Base-by-base conservation (phyloP, 2,797 vertebrate genomes). In the Dendrocincla fuliginosa region DNA sequence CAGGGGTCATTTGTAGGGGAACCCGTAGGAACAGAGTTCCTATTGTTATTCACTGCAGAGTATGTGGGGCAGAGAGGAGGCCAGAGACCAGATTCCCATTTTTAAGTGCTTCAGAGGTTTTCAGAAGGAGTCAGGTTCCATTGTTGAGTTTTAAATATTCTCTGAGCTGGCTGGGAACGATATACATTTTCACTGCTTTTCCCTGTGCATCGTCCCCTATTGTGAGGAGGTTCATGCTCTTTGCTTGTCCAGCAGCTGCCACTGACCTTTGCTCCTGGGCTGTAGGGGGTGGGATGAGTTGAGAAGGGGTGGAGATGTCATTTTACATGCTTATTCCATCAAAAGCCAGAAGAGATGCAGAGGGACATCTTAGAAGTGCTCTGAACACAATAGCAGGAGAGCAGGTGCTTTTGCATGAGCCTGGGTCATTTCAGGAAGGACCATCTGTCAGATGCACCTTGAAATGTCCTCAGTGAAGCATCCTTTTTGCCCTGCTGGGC, bases 41-140 rank as follows among this genome's bases (percentile, higher is more conserved):
- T 87, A 89, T 84, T 95, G 95, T 93, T 92, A 63, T 10, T 13
- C 3, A 3, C 27, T 79, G 91, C 61, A 23, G 88, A 59, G 59
- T 63, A 63, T 52, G 44, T 46, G 70, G 59, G 84, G 77, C 0
- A 76, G 80, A 77, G 93, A 87, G 73, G 79, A 76, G 85, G 59
- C 0, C 14, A 90, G 92, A 90, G 70, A 90, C 81, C 24, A 47
- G 81, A 92, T 89, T 90, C 87, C 61, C 65, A 11, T 91, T 93
- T 95, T 74, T 83, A 92, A 93, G 71, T 85, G 86, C 78, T 87
- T 92, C 87, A 75, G 81, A 90, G 86, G 19, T 89, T 94, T 90
- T 87, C 86, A 71, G 76, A 50, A 59, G 68, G 90, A 92, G 64
- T 96, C 84, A 44, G 53, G 70, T 96, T 96, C 89, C 71, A 68